phyloP scores from a whole-genome alignment of 1,140 invertebrate genomes.

The Oreohelix idahoensis region DNA sequence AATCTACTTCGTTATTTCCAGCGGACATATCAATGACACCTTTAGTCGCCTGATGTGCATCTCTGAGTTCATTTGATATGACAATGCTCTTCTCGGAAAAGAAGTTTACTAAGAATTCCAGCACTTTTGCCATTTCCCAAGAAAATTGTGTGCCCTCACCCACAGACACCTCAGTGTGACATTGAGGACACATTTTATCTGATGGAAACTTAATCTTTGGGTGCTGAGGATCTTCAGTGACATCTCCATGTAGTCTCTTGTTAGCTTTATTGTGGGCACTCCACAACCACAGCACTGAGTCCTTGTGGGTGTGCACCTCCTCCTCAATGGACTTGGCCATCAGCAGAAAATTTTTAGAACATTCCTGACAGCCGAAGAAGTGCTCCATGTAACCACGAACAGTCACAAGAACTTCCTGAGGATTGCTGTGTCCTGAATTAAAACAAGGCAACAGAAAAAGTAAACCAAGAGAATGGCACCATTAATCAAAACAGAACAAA shows the following conservation, averaged over 20 bases:
- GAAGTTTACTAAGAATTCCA: conserved; percentile 83
- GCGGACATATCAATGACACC: neutral
- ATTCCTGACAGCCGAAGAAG: conserved; percentile 95
- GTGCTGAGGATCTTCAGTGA: conserved; percentile 90
- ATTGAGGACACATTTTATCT: conserved; percentile 80
- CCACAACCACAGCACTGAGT: conserved; percentile 95
- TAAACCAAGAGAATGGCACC: neutral
- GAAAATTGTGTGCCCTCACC: conserved; percentile 69
- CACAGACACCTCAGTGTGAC: conserved; percentile 77
- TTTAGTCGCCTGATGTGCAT: neutral
- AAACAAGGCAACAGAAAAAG: neutral
- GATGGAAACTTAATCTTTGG: conserved; percentile 94
- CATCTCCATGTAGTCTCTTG: conserved; percentile 85
- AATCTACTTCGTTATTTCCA: conserved; percentile 52
- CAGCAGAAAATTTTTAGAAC: conserved; percentile 86
- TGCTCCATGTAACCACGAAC: conserved; percentile 91
- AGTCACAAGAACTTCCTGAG: conserved; percentile 81
- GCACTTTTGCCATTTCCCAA: conserved; percentile 82
- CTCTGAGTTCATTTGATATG: neutral
- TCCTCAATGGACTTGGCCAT: conserved; percentile 79
- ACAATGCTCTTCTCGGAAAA: conserved; percentile 75
- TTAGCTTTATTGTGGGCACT: conserved; percentile 91
- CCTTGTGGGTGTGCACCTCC: conserved; percentile 80
- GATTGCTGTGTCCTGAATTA: conserved; percentile 64
- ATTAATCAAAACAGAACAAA: no score